Conservation (phyloP, 2,888 invertebrate species). For the Pollenia labialis region DNA sequence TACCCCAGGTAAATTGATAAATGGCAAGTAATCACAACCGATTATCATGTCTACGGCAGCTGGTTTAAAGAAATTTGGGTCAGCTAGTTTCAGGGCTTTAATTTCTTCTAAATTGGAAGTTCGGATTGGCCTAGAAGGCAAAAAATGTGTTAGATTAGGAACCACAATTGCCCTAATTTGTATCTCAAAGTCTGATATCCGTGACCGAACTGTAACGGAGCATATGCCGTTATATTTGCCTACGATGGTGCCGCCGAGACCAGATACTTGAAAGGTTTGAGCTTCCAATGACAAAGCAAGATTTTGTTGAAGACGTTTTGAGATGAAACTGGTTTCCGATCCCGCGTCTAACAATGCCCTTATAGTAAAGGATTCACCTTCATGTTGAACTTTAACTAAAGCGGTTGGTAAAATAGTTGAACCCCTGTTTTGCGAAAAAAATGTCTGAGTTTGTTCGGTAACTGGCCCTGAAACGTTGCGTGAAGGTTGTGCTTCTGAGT, state of each 20-base stretch:
- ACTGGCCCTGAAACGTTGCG: not conserved
- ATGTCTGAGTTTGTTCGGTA: not conserved
- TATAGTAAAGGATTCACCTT: not conserved
- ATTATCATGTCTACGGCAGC: no score
- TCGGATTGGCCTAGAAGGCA: conserved; percentile 24
- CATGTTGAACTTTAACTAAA: not conserved
- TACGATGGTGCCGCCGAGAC: no score
- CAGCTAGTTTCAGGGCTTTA: no score
- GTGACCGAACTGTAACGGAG: no score
- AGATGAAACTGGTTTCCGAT: conserved; percentile 1
- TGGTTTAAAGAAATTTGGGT: no score
- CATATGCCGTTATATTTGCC: no score
- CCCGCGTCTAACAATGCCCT: conserved; percentile 32
- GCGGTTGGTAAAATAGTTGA: not conserved
- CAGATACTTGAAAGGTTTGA: not conserved
- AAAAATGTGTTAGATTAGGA: not conserved
- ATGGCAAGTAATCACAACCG: no score
- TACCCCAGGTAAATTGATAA: no score
- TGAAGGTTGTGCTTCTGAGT: not conserved
- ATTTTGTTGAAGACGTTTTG: no score
- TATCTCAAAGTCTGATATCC: not conserved
- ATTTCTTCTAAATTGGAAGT: no score
- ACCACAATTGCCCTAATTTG: conserved; percentile 13
- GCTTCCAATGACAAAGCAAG: not conserved
- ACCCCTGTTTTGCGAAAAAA: not conserved